These are phyloP conservation scores for Vidua macroura DNA, from an alignment of 2,113 vertebrate species.

Conservation along the genomic window DNA sequence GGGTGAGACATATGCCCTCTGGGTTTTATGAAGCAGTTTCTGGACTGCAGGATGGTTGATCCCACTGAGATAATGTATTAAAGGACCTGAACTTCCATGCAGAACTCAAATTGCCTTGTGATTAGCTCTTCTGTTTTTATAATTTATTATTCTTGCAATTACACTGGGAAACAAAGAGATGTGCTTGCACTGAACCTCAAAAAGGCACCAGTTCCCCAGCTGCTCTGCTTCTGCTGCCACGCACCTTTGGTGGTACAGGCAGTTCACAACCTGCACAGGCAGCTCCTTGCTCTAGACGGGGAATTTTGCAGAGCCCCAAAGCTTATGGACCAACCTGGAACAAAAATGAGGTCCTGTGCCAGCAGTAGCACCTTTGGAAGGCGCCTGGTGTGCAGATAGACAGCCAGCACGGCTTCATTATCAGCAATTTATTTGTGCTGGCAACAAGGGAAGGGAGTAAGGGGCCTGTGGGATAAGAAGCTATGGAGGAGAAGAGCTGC, in stretches of 20 bases:
- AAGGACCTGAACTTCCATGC: background rate
- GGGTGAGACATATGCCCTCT: background rate
- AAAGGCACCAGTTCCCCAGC: background rate
- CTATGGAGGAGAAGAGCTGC: background rate
- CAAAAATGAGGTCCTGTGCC: background rate
- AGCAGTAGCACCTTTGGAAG: background rate
- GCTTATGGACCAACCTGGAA: background rate
- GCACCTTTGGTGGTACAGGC: background rate
- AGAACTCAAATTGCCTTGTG: background rate
- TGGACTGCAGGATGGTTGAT: background rate
- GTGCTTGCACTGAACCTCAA: background rate
- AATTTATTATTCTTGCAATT: background rate
- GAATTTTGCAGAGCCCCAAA: background rate
- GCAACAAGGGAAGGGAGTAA: background rate
- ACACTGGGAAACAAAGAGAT: background rate
- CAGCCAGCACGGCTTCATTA: background rate
- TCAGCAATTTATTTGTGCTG: background rate
- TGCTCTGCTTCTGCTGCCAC: background rate
- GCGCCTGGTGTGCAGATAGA: background rate
- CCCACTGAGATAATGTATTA: background rate
- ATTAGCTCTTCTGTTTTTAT: background rate
- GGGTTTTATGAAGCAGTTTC: background rate
- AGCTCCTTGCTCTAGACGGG: background rate
- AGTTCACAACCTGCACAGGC: background rate
- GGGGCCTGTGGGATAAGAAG: background rate